These are phyloP conservation scores for Artemia sinica DNA, from an alignment of 2,888 invertebrate genomes.

Conservation along the genomic window DNA sequence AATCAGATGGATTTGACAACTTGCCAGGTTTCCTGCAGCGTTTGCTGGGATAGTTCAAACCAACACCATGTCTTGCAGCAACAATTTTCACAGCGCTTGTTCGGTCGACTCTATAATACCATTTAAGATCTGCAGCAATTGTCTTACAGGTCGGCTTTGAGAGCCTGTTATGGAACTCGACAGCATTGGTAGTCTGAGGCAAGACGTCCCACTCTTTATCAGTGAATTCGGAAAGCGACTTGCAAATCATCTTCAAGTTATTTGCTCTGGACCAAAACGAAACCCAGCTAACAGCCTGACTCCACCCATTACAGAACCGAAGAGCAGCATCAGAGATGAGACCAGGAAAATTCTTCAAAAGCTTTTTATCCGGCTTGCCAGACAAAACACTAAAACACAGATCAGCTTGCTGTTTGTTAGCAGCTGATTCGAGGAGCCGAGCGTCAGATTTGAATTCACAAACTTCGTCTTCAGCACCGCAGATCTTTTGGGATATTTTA, in stretches of 20 bases:
- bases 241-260: constrained; percentile 7
- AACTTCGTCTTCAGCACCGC: neutral
- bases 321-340: constrained; percentile 6
- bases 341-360: neutral
- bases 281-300: neutral
- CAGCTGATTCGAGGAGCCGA: neutral
- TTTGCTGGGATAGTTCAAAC: neutral
- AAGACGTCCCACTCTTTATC: neutral
- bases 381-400: neutral
- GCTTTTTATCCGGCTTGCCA: neutral
- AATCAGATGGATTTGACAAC: neutral
- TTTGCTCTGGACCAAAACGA: neutral
- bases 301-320: neutral
- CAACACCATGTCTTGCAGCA: neutral
- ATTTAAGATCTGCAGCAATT: neutral
- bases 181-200: constrained; percentile 9
- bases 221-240: neutral
- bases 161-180: neutral
- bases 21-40: neutral
- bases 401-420: constrained; percentile 1
- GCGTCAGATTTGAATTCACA: neutral
- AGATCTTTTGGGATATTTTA: neutral
- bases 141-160: neutral
- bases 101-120: neutral
- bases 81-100: neutral